Conservation (phyloP, 2,888 invertebrate genomes). For the Megaustenia siamemsis region DNA sequence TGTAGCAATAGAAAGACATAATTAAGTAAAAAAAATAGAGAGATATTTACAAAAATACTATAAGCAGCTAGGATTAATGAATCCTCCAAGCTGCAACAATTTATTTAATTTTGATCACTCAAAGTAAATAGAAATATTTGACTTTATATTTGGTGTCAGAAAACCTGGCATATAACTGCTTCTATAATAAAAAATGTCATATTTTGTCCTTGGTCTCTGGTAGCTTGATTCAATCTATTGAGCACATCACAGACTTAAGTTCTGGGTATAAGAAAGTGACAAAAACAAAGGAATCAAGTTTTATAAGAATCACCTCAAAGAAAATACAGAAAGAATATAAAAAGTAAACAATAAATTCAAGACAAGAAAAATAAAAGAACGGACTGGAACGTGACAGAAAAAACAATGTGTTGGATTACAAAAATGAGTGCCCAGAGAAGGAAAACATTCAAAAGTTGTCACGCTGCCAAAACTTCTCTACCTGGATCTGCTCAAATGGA, state of each 20-base stretch:
- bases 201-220: not conserved
- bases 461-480: slow-evolving; percentile 79
- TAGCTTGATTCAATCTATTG: slow-evolving; percentile 20
- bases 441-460: slow-evolving; percentile 14
- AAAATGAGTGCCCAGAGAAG: slow-evolving; percentile 31
- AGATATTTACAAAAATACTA: no score
- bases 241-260: not conserved
- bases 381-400: slow-evolving; percentile 15
- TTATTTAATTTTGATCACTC: no score
- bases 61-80: no score
- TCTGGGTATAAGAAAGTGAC: not conserved
- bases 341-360: slow-evolving; percentile 34
- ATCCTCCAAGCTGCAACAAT: no score
- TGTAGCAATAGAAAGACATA: no score
- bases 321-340: slow-evolving; percentile 16
- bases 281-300: slow-evolving; percentile 17
- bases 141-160: no score
- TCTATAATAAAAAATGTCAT: no score
- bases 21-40: no score
- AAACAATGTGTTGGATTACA: slow-evolving; percentile 9
- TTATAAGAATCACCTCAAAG: slow-evolving; percentile 16
- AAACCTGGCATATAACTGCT: no score
- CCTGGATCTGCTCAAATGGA: slow-evolving; percentile 99
- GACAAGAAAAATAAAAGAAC: slow-evolving; percentile 40
- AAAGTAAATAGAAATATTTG: no score